Evolutionary conservation across 2,113 vertebrate genomes (phyloP).

Genomic region (Forbesichthys agassizii): DNA sequence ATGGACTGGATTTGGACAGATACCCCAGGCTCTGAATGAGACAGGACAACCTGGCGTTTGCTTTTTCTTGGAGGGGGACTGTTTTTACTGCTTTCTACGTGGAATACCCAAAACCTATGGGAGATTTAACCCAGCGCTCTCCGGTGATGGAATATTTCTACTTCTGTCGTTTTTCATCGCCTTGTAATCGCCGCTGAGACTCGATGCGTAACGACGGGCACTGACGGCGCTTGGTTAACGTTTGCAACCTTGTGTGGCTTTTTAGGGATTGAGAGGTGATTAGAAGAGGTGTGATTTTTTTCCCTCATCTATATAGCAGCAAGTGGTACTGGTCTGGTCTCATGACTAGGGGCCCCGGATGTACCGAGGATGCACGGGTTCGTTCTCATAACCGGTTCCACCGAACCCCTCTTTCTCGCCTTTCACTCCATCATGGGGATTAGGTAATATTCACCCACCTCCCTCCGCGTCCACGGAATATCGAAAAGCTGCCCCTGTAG

Average conservation of each 20-base stretch:
- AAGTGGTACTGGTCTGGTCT: conserved; percentile 70
- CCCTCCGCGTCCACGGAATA: conserved; percentile 52
- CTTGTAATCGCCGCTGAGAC: conserved; percentile 14
- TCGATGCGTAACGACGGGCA: conserved; percentile 46
- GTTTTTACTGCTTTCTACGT: conserved; percentile 51
- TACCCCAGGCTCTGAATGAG: conserved; percentile 63
- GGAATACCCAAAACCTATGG: conserved; percentile 68
- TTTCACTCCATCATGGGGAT: conserved; percentile 77
- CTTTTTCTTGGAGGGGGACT: conserved; percentile 32
- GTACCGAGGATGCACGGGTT: conserved; percentile 77
- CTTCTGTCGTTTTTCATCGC: conserved; percentile 46
- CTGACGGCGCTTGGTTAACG: conserved; percentile 59
- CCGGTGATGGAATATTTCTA: conserved; percentile 73
- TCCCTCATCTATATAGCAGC: conserved; percentile 10
- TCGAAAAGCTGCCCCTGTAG: conserved; percentile 59
- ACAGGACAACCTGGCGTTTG: conserved; percentile 62
- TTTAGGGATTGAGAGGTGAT: conserved; percentile 6
- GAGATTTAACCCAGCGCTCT: conserved; percentile 71
- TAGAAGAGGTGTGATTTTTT: conserved; percentile 64
- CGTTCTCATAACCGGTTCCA: conserved; percentile 73
- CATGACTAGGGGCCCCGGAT: conserved; percentile 74
- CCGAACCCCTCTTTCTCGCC: conserved; percentile 71
- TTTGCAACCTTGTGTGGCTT: no score
- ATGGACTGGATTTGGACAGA: conserved; percentile 70
- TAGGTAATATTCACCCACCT: conserved; percentile 76